Percentiles rank a stretch among this genome's conserved stretches.
Conservation (phyloP, 2,888 invertebrate species). For the Hypena proboscidalis region DNA sequence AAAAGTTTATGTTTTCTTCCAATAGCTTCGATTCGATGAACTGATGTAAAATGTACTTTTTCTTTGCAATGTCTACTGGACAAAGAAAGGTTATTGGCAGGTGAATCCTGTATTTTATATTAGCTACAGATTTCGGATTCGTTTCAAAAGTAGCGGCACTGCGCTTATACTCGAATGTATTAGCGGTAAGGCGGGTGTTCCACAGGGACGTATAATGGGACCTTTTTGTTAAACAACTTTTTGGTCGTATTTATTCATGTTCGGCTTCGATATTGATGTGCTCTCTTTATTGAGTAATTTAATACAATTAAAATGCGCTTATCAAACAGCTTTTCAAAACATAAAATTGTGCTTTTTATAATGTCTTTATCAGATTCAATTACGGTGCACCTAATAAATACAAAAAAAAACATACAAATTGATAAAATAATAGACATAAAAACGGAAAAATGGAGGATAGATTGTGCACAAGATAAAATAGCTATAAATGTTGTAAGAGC, state of each 20-base stretch:
- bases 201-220: constrained; percentile 11
- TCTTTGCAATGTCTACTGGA: constrained; percentile 62
- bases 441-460: no score
- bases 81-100: constrained; percentile 76
- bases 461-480: no score
- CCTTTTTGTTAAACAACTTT: background rate
- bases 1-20: constrained; percentile 42
- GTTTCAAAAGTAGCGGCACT: constrained; percentile 54
- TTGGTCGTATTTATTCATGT: background rate
- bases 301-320: background rate
- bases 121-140: constrained; percentile 59
- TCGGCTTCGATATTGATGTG: background rate
- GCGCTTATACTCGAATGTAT: constrained; percentile 37
- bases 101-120: constrained; percentile 78
- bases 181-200: constrained; percentile 22
- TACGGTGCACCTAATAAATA: no score
- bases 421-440: no score
- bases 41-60: constrained; percentile 70
- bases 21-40: constrained; percentile 68
- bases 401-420: no score
- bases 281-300: background rate
- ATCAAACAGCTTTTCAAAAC: no score
- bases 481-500: no score
- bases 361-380: no score
- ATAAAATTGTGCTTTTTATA: no score